Conservation (phyloP, 2,888 invertebrate genomes). For the Pseudococcus viburni region DNA sequence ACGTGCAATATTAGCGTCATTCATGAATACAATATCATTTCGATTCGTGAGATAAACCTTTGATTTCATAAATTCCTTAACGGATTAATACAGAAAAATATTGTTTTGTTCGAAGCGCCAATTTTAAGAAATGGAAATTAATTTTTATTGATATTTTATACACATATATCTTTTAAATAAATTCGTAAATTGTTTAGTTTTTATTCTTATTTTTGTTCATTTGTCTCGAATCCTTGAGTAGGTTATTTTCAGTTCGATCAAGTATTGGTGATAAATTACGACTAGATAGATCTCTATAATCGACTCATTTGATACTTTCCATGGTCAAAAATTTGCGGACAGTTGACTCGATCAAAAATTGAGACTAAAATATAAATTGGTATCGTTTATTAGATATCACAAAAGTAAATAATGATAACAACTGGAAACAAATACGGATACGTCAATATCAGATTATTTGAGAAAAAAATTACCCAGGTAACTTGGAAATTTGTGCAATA, state of each 20-base stretch:
- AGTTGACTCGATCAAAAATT: not conserved
- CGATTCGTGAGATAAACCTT: not conserved
- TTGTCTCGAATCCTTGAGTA: too few relatives aligned
- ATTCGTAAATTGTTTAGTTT: conserved; percentile 46
- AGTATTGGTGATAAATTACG: too few relatives aligned
- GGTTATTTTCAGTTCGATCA: too few relatives aligned
- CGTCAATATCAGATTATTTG: not conserved
- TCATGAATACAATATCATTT: not conserved
- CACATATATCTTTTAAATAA: conserved; percentile 49
- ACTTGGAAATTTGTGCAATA: not conserved
- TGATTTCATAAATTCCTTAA: not conserved
- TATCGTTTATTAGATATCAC: not conserved
- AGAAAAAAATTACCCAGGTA: not conserved
- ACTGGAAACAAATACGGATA: not conserved
- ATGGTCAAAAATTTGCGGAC: too few relatives aligned
- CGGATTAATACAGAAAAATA: not conserved
- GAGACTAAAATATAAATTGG: not conserved
- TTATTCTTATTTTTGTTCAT: not conserved
- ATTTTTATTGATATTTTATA: conserved; percentile 40
- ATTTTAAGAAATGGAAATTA: conserved; percentile 4
- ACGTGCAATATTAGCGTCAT: not conserved
- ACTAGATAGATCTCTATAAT: too few relatives aligned
- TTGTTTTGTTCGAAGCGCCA: not conserved
- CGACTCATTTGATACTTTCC: too few relatives aligned
- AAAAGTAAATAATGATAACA: not conserved